Evolutionary conservation across 2,113 vertebrate genomes (phyloP).

Genomic region (Choloepus hoffmanni): DNA sequence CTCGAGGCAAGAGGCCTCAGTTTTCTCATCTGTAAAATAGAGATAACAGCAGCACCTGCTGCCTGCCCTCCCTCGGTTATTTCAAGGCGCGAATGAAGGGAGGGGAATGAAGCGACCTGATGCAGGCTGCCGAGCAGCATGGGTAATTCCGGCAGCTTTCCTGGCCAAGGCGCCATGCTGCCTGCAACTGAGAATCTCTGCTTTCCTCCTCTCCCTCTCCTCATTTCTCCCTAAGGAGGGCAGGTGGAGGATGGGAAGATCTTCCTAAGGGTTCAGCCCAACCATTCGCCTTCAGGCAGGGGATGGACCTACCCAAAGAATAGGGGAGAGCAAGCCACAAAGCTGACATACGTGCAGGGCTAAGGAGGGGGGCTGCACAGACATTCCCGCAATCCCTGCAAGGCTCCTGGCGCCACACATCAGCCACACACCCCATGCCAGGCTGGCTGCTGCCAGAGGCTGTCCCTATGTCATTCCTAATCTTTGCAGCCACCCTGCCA

Average conservation of each 20-base stretch:
- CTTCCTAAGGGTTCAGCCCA: background rate
- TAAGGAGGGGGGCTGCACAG: background rate
- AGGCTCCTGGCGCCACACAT: background rate
- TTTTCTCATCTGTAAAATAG: background rate
- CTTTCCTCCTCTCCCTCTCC: background rate
- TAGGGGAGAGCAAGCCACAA: background rate
- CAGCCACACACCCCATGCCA: background rate
- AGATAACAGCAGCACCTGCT: background rate
- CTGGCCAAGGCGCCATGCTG: background rate
- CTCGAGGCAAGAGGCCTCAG: background rate
- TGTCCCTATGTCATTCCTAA: fast-evolving
- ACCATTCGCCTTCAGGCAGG: background rate
- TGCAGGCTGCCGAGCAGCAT: fast-evolving
- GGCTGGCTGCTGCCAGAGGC: background rate
- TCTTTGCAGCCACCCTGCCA: background rate
- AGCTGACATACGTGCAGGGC: background rate
- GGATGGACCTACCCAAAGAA: background rate
- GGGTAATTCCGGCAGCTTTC: too few relatives aligned
- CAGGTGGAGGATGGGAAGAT: background rate
- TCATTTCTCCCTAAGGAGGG: background rate
- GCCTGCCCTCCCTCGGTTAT: background rate
- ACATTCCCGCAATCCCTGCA: background rate
- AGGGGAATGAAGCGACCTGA: fast-evolving
- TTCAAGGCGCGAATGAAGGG: fast-evolving
- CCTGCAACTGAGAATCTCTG: background rate